phyloP scores from a whole-genome alignment of 2,888 invertebrate genomes.

The Spisula solida region DNA sequence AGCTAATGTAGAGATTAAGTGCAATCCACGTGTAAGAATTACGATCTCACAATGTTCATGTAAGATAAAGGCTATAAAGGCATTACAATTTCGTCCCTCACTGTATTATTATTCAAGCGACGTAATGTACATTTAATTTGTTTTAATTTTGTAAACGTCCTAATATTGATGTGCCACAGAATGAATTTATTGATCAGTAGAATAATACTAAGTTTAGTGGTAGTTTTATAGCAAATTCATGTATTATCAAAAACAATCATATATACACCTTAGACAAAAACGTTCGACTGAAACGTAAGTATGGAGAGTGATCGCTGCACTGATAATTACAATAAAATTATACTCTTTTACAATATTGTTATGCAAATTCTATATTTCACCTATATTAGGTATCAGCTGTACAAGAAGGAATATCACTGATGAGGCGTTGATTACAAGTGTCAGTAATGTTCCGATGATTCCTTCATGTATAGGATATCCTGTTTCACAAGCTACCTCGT shows the following conservation, averaged over 20 bases:
- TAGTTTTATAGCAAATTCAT: too few relatives aligned
- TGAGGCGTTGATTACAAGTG: neutral
- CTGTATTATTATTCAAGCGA: neutral
- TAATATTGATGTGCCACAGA: too few relatives aligned
- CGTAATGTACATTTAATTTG: too few relatives aligned
- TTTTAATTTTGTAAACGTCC: too few relatives aligned
- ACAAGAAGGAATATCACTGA: neutral
- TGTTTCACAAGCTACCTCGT: constrained; percentile 26
- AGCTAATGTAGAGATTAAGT: too few relatives aligned
- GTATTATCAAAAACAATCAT: too few relatives aligned
- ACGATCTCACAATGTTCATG: neutral
- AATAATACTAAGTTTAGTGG: too few relatives aligned
- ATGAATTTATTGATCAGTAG: too few relatives aligned
- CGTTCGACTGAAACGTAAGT: too few relatives aligned
- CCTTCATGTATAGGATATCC: constrained; percentile 31
- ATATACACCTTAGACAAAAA: too few relatives aligned
- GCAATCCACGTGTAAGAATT: neutral
- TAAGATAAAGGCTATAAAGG: neutral
- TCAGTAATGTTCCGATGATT: constrained; percentile 10
- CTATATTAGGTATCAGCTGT: constrained; percentile 24
- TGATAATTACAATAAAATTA: too few relatives aligned
- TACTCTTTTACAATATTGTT: neutral
- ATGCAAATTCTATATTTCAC: neutral
- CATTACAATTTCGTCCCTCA: neutral
- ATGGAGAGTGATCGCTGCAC: too few relatives aligned